phyloP scores from a whole-genome alignment of 2,888 invertebrate species.

The Eurytoma californica region DNA sequence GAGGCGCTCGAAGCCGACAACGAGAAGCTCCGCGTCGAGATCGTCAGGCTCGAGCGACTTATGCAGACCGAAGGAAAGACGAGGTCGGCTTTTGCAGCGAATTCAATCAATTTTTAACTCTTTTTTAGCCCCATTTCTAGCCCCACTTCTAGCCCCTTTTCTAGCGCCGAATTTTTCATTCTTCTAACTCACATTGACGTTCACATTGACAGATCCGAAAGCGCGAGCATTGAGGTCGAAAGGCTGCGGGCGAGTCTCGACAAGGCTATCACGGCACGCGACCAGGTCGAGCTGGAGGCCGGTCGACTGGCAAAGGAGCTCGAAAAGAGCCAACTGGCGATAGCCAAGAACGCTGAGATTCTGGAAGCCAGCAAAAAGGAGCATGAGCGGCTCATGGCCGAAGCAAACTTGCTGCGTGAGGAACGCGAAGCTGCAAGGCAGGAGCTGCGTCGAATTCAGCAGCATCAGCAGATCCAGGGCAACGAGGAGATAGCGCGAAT shows the following conservation, averaged over 20 bases:
- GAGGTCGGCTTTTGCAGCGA: constrained; percentile 67
- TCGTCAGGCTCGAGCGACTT: constrained; percentile 80
- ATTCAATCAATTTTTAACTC: not conserved
- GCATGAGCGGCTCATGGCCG: constrained; percentile 89
- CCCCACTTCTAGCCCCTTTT: not conserved
- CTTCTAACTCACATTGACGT: too few relatives aligned
- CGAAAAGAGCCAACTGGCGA: constrained; percentile 89
- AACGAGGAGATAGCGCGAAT: constrained; percentile 84
- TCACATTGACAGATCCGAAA: constrained; percentile 70
- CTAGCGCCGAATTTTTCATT: too few relatives aligned
- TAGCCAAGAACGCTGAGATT: constrained; percentile 89
- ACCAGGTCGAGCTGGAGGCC: constrained; percentile 90
- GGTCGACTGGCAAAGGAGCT: constrained; percentile 89
- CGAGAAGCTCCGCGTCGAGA: constrained; percentile 84
- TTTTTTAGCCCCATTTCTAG: too few relatives aligned
- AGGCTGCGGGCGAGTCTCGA: constrained; percentile 90
- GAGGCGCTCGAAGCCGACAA: constrained; percentile 85
- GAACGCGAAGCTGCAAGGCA: constrained; percentile 84
- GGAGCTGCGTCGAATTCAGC: constrained; percentile 81
- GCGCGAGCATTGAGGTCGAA: constrained; percentile 84
- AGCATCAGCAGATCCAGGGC: constrained; percentile 81
- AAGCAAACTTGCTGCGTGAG: constrained; percentile 88
- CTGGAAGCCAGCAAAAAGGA: constrained; percentile 90
- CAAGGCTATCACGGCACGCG: constrained; percentile 87
- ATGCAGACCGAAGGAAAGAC: constrained; percentile 76